These are phyloP conservation scores for Limosa lapponica DNA, from an alignment of 2,797 vertebrate genomes.

Conservation along the genomic window DNA sequence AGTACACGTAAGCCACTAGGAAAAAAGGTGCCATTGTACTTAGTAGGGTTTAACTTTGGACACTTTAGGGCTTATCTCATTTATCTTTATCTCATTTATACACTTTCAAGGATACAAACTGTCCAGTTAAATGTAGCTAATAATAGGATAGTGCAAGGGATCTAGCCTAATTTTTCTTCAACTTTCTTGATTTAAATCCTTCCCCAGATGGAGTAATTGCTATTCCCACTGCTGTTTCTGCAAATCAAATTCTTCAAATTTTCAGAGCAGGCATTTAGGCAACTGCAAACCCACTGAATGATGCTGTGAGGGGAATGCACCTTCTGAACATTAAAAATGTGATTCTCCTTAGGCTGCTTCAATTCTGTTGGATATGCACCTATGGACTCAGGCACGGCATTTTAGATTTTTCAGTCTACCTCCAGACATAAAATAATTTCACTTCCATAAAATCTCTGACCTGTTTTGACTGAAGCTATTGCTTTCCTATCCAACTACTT, in stretches of 20 bases:
- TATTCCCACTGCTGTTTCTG: constrained; percentile 10
- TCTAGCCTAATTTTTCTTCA: constrained; percentile 5
- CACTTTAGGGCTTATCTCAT: background rate
- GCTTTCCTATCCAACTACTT: constrained; percentile 1
- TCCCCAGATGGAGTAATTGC: background rate
- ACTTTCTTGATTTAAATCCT: constrained; percentile 27
- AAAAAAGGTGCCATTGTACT: background rate
- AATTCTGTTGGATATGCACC: background rate
- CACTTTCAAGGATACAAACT: background rate
- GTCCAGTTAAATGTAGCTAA: background rate
- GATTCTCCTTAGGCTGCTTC: constrained; percentile 45
- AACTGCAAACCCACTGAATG: constrained; percentile 18
- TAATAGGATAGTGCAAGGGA: background rate
- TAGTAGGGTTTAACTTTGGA: background rate
- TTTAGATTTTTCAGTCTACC: background rate
- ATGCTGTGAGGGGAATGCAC: background rate
- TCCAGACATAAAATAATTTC: background rate
- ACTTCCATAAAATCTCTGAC: background rate
- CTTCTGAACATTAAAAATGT: constrained; percentile 41
- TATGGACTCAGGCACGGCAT: background rate
- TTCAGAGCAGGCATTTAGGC: constrained; percentile 36
- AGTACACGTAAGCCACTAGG: background rate
- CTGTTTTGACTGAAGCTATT: background rate
- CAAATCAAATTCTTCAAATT: constrained; percentile 12
- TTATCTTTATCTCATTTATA: background rate